Base-by-base conservation (phyloP, 2,797 vertebrate species). In the Cyclopterus lumpus region DNA sequence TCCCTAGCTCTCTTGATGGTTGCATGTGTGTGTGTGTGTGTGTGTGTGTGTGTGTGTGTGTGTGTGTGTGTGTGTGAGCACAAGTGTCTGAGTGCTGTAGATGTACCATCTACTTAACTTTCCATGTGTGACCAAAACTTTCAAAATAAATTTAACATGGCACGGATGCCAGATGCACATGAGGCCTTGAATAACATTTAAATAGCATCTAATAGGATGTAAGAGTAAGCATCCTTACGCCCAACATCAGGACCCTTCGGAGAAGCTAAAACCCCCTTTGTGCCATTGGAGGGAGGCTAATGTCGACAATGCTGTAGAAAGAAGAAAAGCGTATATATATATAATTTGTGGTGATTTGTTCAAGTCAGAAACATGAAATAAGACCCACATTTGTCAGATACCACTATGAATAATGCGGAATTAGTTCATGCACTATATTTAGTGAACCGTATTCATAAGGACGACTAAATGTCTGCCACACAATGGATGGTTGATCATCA, bases 91-190 rank as follows among this genome's bases (percentile, higher is more conserved):
- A 73, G 54, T 66, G 76, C 62, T 90, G 86, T 88, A 86, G 87
- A 93, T 93, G 94, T 91, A 93, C 95, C 96, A 96, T 96, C 96
- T 97, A 96, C 93, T 95, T 91, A 96, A 97, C 95, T 96, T 96
- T 94, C 91, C 96, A 96, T 94, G 95, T 96, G 95, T 96, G 95
- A 96, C 95, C 91, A 93, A 94, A 97, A 96, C 95, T 97, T 96
- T 96, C 93, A 94, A 95, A 94, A 95, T 95, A 95, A 90, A 95
- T 95, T 96, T 94, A 81, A 91, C 88, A 85, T 69, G 87, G 88
- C 89, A 92, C 78, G 86, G 74, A 89, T 73, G 82, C 91, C 95
- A 94, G 93, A 96, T 93, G 93, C 90, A 93, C 90, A 84, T 80
- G 79, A 73, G 69, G 57, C 57, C 92, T 89, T 94, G 94, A 94